Conservation (phyloP, 2,888 invertebrate species). For the Saturnia japonica region DNA sequence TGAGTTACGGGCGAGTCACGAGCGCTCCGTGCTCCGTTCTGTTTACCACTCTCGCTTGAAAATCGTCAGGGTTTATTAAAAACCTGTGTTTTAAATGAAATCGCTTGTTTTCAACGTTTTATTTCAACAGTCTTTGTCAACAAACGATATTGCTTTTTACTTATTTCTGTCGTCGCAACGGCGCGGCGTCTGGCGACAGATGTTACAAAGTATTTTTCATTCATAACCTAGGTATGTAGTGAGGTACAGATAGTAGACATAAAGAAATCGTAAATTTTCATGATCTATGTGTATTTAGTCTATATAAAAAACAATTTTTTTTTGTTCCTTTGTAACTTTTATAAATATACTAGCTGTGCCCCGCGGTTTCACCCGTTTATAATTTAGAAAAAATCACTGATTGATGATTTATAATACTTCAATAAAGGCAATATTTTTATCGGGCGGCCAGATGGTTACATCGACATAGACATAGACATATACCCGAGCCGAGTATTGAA, state of each 20-base stretch:
- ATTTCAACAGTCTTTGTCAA: slow-evolving; percentile 12
- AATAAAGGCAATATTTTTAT: too few species aligned
- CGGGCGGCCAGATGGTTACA: too few species aligned
- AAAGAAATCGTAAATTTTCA: not conserved
- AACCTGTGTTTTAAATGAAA: slow-evolving; percentile 19
- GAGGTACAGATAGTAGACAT: not conserved
- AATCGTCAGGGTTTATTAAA: slow-evolving; percentile 16
- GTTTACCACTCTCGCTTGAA: slow-evolving; percentile 4
- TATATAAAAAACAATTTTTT: too few species aligned
- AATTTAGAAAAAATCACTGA: too few species aligned
- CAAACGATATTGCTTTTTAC: slow-evolving; percentile 18
- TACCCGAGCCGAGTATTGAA: too few species aligned
- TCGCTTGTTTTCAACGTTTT: slow-evolving; percentile 17
- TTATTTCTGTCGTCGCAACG: not conserved
- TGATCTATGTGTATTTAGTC: too few species aligned
- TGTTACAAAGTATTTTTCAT: not conserved
- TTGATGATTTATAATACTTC: too few species aligned
- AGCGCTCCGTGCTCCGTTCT: not conserved
- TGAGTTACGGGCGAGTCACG: slow-evolving; percentile 18
- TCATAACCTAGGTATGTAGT: not conserved
- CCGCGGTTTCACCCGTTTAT: too few species aligned
- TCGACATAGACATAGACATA: too few species aligned
- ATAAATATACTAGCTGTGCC: too few species aligned
- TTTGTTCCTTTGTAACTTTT: too few species aligned
- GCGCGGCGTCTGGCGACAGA: not conserved